These are phyloP conservation scores for Enteromius unitaeniatus DNA, from an alignment of 2,797 vertebrate genomes.

Conservation along the genomic window DNA sequence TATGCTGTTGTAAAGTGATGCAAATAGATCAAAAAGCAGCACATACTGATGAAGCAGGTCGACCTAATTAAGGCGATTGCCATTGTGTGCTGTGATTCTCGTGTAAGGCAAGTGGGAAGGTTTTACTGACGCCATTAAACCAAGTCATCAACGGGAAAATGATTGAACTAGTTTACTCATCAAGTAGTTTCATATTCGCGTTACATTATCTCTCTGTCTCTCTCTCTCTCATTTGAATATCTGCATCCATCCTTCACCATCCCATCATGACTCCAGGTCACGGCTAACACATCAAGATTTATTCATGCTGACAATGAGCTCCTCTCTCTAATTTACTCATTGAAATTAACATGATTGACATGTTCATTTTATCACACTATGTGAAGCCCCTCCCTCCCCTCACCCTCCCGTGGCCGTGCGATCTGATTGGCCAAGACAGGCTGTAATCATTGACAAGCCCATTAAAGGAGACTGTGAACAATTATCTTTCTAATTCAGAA, in stretches of 20 bases:
- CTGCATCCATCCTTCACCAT: slow-evolving; percentile 52
- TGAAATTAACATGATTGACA: slow-evolving; percentile 94
- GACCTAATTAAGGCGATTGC: slow-evolving; percentile 10
- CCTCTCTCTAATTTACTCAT: slow-evolving; percentile 91
- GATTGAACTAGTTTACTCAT: slow-evolving; percentile 29
- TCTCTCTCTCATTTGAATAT: slow-evolving; percentile 53
- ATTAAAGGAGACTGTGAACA: slow-evolving; percentile 86
- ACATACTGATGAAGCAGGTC: slow-evolving; percentile 7
- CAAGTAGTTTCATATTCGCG: slow-evolving; percentile 21
- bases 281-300: slow-evolving; percentile 82
- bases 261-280: slow-evolving; percentile 68
- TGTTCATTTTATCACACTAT: slow-evolving; percentile 76
- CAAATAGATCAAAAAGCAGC: neutral
- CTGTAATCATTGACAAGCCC: slow-evolving; percentile 84
- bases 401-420: slow-evolving; percentile 60
- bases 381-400: slow-evolving; percentile 62
- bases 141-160: slow-evolving; percentile 20
- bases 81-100: slow-evolving; percentile 12
- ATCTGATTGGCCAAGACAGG: slow-evolving; percentile 77
- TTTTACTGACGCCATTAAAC: slow-evolving; percentile 23
- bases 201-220: slow-evolving; percentile 1
- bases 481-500: slow-evolving; percentile 92
- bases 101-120: slow-evolving; percentile 25
- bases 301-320: slow-evolving; percentile 92
- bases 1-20: neutral